Evolutionary conservation across 2,888 invertebrate species (phyloP).

Genomic region (Synanthedon vespiformis): DNA sequence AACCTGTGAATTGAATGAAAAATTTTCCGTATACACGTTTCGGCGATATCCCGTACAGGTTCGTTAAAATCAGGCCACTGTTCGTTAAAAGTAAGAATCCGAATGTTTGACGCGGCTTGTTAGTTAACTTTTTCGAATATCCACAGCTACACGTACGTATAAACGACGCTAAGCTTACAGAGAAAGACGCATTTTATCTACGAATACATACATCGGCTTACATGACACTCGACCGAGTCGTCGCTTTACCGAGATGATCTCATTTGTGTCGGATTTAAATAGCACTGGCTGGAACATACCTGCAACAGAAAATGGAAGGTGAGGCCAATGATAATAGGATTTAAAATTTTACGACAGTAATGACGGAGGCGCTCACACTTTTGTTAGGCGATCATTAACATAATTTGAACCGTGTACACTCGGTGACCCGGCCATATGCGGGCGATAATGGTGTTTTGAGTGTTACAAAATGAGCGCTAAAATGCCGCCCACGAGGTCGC

Average conservation of each 20-base stretch:
- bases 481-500: constrained; percentile 27
- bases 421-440: constrained; percentile 25
- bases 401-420: constrained; percentile 29
- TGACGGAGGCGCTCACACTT: constrained; percentile 25
- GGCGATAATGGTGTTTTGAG: constrained; percentile 39
- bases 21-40: constrained; percentile 9
- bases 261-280: constrained; percentile 7
- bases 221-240: constrained; percentile 16
- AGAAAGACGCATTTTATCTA: constrained; percentile 18
- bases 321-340: constrained; percentile 19
- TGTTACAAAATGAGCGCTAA: constrained; percentile 37
- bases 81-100: neutral
- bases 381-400: constrained; percentile 37
- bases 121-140: constrained; percentile 32
- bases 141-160: constrained; percentile 15
- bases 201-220: neutral
- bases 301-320: constrained; percentile 36
- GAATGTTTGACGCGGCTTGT: constrained; percentile 23
- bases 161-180: constrained; percentile 22
- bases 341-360: constrained; percentile 35
- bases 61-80: constrained; percentile 24
- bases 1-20: neutral
- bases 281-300: constrained; percentile 23
- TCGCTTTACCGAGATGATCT: constrained; percentile 14
- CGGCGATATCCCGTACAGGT: constrained; percentile 25